phyloP scores from a whole-genome alignment of 2,888 invertebrate species.

The Eustalomyia histrio region DNA sequence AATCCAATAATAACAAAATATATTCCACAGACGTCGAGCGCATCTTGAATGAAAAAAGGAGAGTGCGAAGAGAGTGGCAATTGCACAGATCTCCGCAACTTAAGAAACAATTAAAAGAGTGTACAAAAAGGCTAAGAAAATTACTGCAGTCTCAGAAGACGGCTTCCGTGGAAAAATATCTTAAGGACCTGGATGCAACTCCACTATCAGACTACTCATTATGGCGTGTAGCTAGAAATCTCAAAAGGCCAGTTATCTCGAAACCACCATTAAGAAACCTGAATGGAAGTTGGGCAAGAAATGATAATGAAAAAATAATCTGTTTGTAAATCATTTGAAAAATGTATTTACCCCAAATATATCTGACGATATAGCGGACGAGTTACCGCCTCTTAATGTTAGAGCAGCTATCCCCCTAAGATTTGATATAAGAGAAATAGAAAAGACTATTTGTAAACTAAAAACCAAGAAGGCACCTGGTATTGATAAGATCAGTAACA shows the following conservation, averaged over 20 bases:
- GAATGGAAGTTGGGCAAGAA: background rate
- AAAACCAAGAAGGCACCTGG: too few species aligned
- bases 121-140: background rate
- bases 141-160: background rate
- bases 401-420: too few species aligned
- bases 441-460: too few species aligned
- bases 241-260: background rate
- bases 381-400: too few species aligned
- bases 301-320: background rate
- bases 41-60: background rate
- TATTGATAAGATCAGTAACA: too few species aligned
- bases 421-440: too few species aligned
- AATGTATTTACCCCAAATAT: too few species aligned
- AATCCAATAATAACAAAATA: too few species aligned
- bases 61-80: background rate
- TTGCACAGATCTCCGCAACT: background rate
- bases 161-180: background rate
- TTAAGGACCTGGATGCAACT: background rate
- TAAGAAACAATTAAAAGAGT: background rate
- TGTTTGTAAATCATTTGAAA: too few species aligned
- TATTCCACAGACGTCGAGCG: background rate
- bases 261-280: background rate
- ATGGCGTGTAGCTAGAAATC: background rate
- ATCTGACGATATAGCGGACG: too few species aligned
- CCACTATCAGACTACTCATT: background rate